phyloP scores from a whole-genome alignment of 2,113 vertebrate genomes.

The Tenebrosternarchus preto region DNA sequence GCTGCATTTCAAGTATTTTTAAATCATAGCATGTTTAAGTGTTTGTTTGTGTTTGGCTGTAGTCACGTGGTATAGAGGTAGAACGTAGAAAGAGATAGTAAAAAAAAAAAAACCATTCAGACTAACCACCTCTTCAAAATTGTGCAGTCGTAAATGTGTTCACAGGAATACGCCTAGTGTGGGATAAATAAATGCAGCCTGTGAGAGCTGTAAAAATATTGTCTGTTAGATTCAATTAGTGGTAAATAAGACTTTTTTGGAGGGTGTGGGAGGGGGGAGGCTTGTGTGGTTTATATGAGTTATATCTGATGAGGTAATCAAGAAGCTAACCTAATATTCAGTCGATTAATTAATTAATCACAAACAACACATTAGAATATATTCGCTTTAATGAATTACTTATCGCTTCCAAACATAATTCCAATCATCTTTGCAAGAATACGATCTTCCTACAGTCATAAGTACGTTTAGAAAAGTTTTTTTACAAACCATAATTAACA shows the following conservation, averaged over 20 bases:
- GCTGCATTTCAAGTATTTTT: no score
- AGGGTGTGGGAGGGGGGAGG: background rate
- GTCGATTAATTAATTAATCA: no score
- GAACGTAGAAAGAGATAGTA: no score
- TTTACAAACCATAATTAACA: no score
- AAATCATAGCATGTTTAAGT: no score
- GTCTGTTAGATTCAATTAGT: background rate
- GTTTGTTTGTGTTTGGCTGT: background rate
- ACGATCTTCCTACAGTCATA: no score
- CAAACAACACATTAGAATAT: no score
- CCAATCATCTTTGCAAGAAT: no score
- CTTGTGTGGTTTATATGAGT: background rate
- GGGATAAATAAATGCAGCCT: background rate
- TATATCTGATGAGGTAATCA: background rate
- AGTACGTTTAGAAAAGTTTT: no score
- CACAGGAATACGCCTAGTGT: slow-evolving; percentile 4
- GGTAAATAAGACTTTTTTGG: background rate
- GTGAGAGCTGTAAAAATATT: background rate
- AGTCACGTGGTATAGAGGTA: background rate
- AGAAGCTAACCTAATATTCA: background rate
- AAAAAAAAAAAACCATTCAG: background rate
- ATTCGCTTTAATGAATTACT: no score
- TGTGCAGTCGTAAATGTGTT: slow-evolving; percentile 6
- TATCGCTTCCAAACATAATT: no score
- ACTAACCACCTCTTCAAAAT: background rate